Conservation (phyloP, 1,140 invertebrate genomes). For the Arion vulgaris region DNA sequence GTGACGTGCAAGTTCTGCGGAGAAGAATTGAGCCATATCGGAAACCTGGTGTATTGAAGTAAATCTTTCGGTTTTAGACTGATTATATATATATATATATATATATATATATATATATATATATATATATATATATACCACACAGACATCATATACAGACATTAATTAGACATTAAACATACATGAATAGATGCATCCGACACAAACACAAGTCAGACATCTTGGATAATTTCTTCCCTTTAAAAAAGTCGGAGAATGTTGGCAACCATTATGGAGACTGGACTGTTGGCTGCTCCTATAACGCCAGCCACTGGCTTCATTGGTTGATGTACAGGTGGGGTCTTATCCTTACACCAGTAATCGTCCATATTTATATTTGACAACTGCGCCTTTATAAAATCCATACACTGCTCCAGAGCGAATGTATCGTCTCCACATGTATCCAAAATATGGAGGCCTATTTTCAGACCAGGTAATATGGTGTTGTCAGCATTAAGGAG, state of each 20-base stretch:
- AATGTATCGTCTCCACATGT: slow-evolving; percentile 86
- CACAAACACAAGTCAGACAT: too few relatives aligned
- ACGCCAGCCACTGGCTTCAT: slow-evolving; percentile 62
- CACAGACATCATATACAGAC: too few relatives aligned
- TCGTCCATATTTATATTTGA: slow-evolving; percentile 69
- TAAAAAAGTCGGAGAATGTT: slow-evolving; percentile 78
- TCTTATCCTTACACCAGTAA: slow-evolving; percentile 61
- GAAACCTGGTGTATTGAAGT: too few relatives aligned
- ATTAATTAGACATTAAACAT: too few relatives aligned
- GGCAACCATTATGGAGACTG: slow-evolving; percentile 82
- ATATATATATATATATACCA: too few relatives aligned
- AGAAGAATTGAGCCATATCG: too few relatives aligned
- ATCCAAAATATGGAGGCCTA: slow-evolving; percentile 85
- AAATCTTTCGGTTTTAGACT: too few relatives aligned
- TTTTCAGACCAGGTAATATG: slow-evolving; percentile 76
- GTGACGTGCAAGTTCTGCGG: too few relatives aligned
- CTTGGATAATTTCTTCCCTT: too few relatives aligned
- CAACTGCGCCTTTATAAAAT: slow-evolving; percentile 79
- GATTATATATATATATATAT: too few relatives aligned
- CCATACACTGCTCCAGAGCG: slow-evolving; percentile 85
- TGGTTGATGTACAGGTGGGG: slow-evolving; percentile 51
- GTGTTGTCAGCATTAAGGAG: slow-evolving; percentile 79
- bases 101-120: too few relatives aligned
- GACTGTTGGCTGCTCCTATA: slow-evolving; percentile 71
- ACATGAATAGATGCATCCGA: too few relatives aligned